phyloP scores from a whole-genome alignment of 1,140 invertebrate genomes.

The Oedothorax gibbosus region DNA sequence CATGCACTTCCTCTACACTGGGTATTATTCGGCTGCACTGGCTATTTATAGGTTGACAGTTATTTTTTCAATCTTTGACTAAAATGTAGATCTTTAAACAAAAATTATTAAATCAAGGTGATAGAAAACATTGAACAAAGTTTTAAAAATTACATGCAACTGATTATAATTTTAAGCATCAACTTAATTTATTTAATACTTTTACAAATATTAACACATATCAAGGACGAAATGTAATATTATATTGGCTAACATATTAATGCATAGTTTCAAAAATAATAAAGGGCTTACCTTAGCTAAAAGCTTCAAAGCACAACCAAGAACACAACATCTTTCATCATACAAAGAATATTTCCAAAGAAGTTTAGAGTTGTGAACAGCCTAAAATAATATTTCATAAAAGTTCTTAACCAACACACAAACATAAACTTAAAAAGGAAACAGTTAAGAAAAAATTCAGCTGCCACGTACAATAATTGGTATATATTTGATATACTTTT shows the following conservation, averaged over 20 bases:
- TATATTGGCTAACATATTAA: background rate
- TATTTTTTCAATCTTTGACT: too few species aligned
- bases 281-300: slow-evolving; percentile 23
- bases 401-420: background rate
- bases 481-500: background rate
- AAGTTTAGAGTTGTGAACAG: slow-evolving; percentile 42
- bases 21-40: too few species aligned
- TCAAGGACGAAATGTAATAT: background rate
- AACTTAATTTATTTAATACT: background rate
- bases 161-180: background rate
- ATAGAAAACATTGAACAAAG: background rate
- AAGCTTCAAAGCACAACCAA: slow-evolving; percentile 31
- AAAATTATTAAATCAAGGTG: too few species aligned
- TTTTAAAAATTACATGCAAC: background rate
- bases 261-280: background rate
- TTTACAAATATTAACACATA: background rate
- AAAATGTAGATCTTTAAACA: too few species aligned
- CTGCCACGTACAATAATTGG: background rate
- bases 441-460: background rate
- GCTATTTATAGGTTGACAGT: too few species aligned
- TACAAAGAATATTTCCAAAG: slow-evolving; percentile 21
- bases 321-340: slow-evolving; percentile 33
- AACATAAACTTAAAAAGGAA: background rate
- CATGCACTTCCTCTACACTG: too few species aligned
- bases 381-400: slow-evolving; percentile 7